Evolutionary conservation across 2,797 vertebrate genomes (phyloP).

Genomic region (Tinamus major): DNA sequence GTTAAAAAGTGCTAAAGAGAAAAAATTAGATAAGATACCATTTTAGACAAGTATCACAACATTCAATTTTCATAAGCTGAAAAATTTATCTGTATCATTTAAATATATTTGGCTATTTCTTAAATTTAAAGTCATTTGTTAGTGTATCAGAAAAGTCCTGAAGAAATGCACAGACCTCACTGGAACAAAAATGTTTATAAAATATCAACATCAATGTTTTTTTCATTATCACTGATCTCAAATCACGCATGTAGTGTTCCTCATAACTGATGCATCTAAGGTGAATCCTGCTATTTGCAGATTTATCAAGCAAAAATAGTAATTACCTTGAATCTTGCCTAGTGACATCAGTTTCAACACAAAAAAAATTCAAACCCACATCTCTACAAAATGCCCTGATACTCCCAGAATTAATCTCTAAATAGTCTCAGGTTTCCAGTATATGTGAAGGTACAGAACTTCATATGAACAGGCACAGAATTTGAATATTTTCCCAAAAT

Average conservation of each 20-base stretch:
- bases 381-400: neutral
- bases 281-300: conserved; percentile 6
- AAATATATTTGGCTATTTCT: neutral
- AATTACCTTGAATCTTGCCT: conserved; percentile 3
- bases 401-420: neutral
- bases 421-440: neutral
- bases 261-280: neutral
- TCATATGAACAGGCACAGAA: neutral
- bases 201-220: neutral
- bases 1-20: neutral
- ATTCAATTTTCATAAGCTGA: neutral
- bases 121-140: neutral
- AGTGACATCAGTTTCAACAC: neutral
- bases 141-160: fast-evolving
- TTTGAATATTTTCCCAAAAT: neutral
- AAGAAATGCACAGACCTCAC: neutral
- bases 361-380: neutral
- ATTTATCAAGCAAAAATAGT: neutral
- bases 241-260: neutral
- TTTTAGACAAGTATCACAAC: neutral
- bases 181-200: neutral
- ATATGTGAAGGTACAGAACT: neutral
- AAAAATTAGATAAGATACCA: neutral
- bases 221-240: neutral
- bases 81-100: neutral